phyloP scores from a whole-genome alignment of 2,797 vertebrate genomes.

The Smutsia temminckii region DNA sequence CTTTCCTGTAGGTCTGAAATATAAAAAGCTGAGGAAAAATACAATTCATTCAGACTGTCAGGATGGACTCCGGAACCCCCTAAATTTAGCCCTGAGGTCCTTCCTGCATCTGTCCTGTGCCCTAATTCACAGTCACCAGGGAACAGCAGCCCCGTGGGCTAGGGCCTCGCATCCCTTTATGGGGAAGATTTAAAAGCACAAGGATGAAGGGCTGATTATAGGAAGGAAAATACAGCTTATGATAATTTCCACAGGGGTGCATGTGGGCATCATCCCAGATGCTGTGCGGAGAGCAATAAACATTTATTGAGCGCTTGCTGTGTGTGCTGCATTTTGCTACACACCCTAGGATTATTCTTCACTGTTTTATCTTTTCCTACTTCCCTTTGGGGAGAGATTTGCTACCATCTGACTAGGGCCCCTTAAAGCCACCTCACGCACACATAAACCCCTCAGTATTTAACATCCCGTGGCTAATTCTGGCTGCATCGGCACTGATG shows the following conservation, averaged over 20 bases:
- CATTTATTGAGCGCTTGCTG: neutral
- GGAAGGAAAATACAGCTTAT: neutral
- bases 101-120: neutral
- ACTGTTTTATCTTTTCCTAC: neutral
- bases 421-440: neutral
- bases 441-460: neutral
- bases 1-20: neutral
- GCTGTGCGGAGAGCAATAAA: neutral
- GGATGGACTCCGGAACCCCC: neutral
- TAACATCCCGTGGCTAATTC: constrained; percentile 9
- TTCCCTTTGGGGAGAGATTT: constrained; percentile 19
- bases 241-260: neutral
- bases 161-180: neutral
- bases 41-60: neutral
- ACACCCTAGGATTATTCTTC: neutral
- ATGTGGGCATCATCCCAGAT: neutral
- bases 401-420: neutral
- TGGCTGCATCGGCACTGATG: neutral
- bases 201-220: neutral
- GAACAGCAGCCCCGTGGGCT: neutral
- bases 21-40: neutral
- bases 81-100: neutral
- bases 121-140: neutral
- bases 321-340: neutral
- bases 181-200: neutral